Percentiles rank a stretch among this genome's conserved stretches.
Conservation (phyloP, 2,888 invertebrate genomes). For the Apamea monoglypha region DNA sequence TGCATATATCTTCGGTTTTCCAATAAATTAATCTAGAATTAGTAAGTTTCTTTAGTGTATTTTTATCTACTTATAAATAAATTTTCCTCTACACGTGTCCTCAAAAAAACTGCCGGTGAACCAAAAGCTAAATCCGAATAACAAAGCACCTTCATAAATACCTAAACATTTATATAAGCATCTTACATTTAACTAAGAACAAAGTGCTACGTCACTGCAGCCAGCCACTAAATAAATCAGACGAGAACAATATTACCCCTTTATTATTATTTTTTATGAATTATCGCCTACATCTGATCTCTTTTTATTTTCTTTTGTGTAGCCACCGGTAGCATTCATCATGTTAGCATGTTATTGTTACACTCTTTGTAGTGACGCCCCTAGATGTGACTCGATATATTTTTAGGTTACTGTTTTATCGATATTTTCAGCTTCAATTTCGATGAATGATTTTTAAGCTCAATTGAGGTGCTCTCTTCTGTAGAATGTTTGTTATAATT, state of each 20-base stretch:
- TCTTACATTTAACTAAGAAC: slow-evolving; percentile 63
- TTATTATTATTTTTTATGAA: slow-evolving; percentile 87
- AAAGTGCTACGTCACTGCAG: slow-evolving; percentile 62
- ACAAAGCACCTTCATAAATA: slow-evolving; percentile 54
- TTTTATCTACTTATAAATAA: background rate
- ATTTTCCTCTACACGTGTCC: background rate
- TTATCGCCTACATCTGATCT: slow-evolving; percentile 85
- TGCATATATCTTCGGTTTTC: background rate
- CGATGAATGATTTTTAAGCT: slow-evolving; percentile 1
- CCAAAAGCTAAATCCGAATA: slow-evolving; percentile 45
- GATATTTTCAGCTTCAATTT: slow-evolving; percentile 32
- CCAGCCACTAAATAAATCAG: slow-evolving; percentile 78
- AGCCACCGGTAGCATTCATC: slow-evolving; percentile 84
- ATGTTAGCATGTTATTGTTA: slow-evolving; percentile 81
- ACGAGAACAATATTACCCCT: slow-evolving; percentile 80
- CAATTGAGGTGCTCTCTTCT: background rate
- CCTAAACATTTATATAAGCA: slow-evolving; percentile 55
- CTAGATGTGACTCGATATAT: slow-evolving; percentile 57
- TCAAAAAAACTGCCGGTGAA: slow-evolving; percentile 27
- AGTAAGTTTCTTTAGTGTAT: background rate
- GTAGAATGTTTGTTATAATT: background rate
- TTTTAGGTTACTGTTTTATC: slow-evolving; percentile 39
- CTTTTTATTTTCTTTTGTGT: slow-evolving; percentile 81
- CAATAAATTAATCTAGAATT: background rate
- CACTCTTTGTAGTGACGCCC: slow-evolving; percentile 75